Percentiles rank a stretch among this genome's conserved stretches.
Evolutionary conservation across 92 coral and sea anemone genomes (phyloP).

Genomic region (Siderastrea radians): DNA sequence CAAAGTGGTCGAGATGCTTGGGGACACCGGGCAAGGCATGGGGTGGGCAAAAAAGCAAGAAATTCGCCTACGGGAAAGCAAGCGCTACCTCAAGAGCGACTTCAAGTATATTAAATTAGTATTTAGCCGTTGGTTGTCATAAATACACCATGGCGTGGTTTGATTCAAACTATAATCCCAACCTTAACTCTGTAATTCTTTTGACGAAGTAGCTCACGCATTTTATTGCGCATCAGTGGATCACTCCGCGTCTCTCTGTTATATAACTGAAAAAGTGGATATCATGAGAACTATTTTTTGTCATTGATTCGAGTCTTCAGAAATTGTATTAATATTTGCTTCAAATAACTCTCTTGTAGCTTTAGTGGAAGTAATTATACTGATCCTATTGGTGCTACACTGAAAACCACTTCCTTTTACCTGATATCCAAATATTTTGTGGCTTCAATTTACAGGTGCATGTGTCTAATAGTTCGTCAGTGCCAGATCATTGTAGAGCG

Average conservation of each 20-base stretch:
- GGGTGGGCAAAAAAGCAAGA: conserved; percentile 66
- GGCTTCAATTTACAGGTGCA: conserved; percentile 11
- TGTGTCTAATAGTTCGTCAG: conserved; percentile 22
- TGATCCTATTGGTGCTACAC: not conserved
- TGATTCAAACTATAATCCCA: not conserved
- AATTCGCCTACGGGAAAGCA: conserved; percentile 61
- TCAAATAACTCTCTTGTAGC: too few species aligned
- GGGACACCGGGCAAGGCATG: conserved; percentile 59
- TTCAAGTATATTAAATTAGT: conserved; percentile 35
- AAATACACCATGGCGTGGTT: not conserved
- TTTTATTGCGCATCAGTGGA: too few species aligned
- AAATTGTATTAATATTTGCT: too few species aligned
- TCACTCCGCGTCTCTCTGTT: too few species aligned
- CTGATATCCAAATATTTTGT: too few species aligned
- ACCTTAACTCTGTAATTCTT: not conserved
- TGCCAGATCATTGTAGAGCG: conserved; percentile 38
- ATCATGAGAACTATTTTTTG: too few species aligned
- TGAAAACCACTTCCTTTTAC: not conserved
- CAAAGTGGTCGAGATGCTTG: conserved; percentile 45
- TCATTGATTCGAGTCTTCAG: too few species aligned
- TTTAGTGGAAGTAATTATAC: too few species aligned
- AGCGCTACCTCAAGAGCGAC: conserved; percentile 62
- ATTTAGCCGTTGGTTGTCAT: not conserved
- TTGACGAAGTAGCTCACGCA: too few species aligned
- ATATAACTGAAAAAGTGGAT: too few species aligned